phyloP scores from a whole-genome alignment of 2,797 vertebrate genomes.

The Sebastes trivittatus region DNA sequence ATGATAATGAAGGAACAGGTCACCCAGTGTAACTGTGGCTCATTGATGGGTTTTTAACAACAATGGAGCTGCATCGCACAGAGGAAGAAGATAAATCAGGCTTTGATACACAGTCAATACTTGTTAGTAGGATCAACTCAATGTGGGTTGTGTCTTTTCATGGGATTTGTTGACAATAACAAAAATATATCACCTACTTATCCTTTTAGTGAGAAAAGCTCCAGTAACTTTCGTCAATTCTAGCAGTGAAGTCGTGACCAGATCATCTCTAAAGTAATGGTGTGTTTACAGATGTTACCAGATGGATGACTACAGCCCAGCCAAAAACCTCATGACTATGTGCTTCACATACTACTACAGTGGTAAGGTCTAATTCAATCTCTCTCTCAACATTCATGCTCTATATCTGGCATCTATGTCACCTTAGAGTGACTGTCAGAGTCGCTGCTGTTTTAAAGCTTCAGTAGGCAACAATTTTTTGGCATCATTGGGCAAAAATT shows the following conservation, averaged over 20 bases:
- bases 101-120: background rate
- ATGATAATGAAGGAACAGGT: too few relatives aligned
- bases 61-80: background rate
- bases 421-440: background rate
- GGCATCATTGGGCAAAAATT: too few relatives aligned
- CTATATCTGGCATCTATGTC: background rate
- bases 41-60: background rate
- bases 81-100: background rate
- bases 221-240: background rate
- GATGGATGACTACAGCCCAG: slow-evolving; percentile 97
- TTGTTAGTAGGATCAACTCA: background rate
- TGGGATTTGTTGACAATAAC: background rate
- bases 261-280: background rate
- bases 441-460: background rate
- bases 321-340: slow-evolving; percentile 99
- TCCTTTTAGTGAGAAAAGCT: background rate
- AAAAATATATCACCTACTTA: background rate
- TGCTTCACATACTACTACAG: slow-evolving; percentile 96
- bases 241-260: background rate
- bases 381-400: background rate
- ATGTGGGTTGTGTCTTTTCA: background rate
- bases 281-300: slow-evolving; percentile 89
- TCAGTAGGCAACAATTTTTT: background rate
- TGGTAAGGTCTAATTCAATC: slow-evolving; percentile 80
- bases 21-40: background rate